Percentiles rank a stretch among this genome's conserved stretches.
phyloP scores from a whole-genome alignment of 2,113 vertebrate species.

The Cricetomys ansorgei region DNA sequence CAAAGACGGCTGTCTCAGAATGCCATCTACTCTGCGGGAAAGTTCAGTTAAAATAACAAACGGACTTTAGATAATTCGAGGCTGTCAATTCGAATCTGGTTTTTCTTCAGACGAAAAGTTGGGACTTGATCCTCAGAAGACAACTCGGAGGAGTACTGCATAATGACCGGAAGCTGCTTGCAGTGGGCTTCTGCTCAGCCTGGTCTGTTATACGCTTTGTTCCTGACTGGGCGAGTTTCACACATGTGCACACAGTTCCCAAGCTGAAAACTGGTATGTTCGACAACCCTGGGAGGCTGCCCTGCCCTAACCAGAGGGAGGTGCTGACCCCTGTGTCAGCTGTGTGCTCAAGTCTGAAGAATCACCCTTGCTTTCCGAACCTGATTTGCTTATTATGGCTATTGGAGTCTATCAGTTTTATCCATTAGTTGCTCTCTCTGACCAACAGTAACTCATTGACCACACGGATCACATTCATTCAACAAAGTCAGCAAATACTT shows the following conservation, averaged over 20 bases:
- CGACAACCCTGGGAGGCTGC: background rate
- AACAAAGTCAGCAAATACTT: background rate
- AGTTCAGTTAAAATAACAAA: background rate
- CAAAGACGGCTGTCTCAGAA: background rate
- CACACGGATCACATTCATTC: conserved; percentile 1
- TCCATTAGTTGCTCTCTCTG: background rate
- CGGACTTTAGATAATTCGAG: background rate
- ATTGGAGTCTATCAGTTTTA: conserved; percentile 1
- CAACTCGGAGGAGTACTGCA: background rate
- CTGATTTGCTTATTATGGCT: background rate
- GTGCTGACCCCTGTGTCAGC: no score
- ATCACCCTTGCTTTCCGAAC: background rate
- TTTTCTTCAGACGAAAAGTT: background rate
- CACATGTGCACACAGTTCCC: background rate
- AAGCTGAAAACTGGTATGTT: background rate
- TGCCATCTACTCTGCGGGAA: background rate
- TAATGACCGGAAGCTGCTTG: background rate
- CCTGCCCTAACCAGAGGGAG: background rate
- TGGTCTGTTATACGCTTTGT: background rate
- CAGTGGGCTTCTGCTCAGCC: background rate
- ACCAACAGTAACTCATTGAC: background rate
- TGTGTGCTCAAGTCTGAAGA: background rate
- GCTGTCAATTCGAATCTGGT: background rate
- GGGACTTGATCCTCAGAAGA: no score
- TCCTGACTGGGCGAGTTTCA: no score